Evolutionary conservation across 1,140 invertebrate species (phyloP).

Genomic region (Drosophila melanogaster): Release_6_plus_ISO1_MT NT_037436.4:11714501-11715000

Average conservation of each 20-base stretch:
- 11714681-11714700: constrained; percentile 56
- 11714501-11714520: background rate
- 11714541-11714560: constrained; percentile 15
- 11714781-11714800: constrained; percentile 2
- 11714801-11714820: background rate
- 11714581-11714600: constrained; percentile 69
- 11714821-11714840: background rate
- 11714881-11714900: background rate
- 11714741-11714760: constrained; percentile 6
- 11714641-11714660: constrained; percentile 58
- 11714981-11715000: background rate
- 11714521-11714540: background rate
- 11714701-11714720: constrained; percentile 36
- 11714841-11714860: background rate
- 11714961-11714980: too few relatives aligned
- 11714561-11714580: constrained; percentile 28
- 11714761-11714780: constrained; percentile 3
- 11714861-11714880: background rate
- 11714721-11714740: constrained; percentile 1
- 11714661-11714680: constrained; percentile 59
- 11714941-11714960: background rate
- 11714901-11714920: too few relatives aligned
- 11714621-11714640: constrained; percentile 44
- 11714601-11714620: constrained; percentile 42
- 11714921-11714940: too few relatives aligned